phyloP scores from a whole-genome alignment of 2,888 invertebrate species.

The Rhimphoctona megacephalus region DNA sequence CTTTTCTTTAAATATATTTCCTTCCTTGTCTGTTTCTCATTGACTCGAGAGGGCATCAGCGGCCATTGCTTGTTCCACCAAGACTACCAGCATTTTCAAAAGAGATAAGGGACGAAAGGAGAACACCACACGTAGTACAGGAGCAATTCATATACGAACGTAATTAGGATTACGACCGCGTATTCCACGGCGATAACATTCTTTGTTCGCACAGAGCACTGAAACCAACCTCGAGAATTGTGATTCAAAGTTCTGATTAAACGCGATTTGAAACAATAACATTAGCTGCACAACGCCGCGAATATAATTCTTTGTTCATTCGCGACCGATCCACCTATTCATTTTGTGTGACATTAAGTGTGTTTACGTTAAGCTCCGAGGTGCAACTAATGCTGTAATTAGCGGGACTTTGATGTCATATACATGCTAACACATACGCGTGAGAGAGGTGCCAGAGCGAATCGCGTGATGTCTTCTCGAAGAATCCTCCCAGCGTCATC shows the following conservation, averaged over 20 bases:
- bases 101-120: constrained; percentile 48
- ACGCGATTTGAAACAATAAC: constrained; percentile 2
- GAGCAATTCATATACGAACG: constrained; percentile 32
- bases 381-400: constrained; percentile 48
- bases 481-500: constrained; percentile 44
- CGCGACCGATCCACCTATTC: constrained; percentile 3
- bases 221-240: constrained; percentile 17
- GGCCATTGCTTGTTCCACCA: background rate
- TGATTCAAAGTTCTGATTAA: constrained; percentile 22
- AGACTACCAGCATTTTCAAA: background rate
- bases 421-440: constrained; percentile 3
- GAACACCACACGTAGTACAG: background rate
- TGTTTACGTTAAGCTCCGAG: constrained; percentile 7
- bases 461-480: constrained; percentile 56
- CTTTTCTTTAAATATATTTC: constrained; percentile 12
- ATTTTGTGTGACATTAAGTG: background rate
- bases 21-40: constrained; percentile 37
- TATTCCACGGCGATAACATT: constrained; percentile 38
- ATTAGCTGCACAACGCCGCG: background rate
- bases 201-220: constrained; percentile 45
- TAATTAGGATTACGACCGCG: constrained; percentile 44
- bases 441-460: constrained; percentile 59
- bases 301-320: constrained; percentile 15
- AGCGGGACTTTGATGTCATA: constrained; percentile 57
- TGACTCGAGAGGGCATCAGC: constrained; percentile 13